Evolutionary conservation across 2,888 invertebrate genomes (phyloP), one percentile per base, ranked within the genome.

Genomic region (Heliconius erato): DNA sequence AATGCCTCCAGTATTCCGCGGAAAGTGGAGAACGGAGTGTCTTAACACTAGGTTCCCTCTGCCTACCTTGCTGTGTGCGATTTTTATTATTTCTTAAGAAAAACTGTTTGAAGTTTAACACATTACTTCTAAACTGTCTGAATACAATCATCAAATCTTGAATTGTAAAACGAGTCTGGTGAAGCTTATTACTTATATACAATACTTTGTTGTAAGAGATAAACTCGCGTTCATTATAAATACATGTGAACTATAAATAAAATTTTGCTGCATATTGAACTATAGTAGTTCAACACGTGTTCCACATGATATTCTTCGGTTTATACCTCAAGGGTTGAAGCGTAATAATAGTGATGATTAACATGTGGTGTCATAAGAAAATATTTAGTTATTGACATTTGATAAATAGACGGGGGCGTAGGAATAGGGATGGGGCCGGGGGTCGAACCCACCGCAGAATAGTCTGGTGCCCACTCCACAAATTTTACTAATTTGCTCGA

Each of bases 101-200:
- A 35, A 59, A 54, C 11, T 59, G 4, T 23, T 32, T 59, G 32
- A 54, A 69, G 68, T 82, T 69, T 82, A 28, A 26, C 26, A 65
- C 65, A 4, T 28, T 67, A 67, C 83, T 85, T 85, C 85, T 86
- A 40, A 91, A 84, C 81, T 87, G 86, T 84, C 86, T 90, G 79
- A 91, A 85, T 83, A 90, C 86, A 83, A 90, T 89, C 93, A 94
- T 93, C 88, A 86, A 82, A 83, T 82, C 72, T 80, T 85, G 83
- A 79, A 86, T 86, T 80, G 85, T 82, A 79, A 72, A 71, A 80
- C 23, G 54, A 23, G 9, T 68, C 23, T 68, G 32, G 6, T 68
- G 19, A 35, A 19, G 32, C 32, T 68, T 32, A 16, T 9, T 19
- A 16, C 3, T 28, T 67, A 67, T 67, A 67, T 67, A n/a, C n/a